These are phyloP conservation scores for Indicator maculatus DNA, from an alignment of 2,113 vertebrate species.

Conservation along the genomic window DNA sequence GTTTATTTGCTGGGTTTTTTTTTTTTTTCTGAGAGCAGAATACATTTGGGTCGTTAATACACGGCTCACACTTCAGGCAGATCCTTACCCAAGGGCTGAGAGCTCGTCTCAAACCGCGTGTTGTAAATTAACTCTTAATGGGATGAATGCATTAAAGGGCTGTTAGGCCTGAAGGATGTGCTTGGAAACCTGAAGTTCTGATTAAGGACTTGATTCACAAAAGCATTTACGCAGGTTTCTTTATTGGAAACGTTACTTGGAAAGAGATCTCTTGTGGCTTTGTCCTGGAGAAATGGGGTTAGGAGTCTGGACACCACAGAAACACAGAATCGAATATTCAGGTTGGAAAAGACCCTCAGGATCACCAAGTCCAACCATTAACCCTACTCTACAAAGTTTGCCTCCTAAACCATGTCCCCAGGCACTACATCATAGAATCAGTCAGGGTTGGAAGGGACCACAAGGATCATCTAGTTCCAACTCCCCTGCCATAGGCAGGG, in stretches of 20 bases:
- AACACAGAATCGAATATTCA: too few species aligned
- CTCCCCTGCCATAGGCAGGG: too few species aligned
- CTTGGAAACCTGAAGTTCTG: conserved; percentile 27
- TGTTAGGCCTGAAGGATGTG: conserved; percentile 55
- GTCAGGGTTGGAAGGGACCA: too few species aligned
- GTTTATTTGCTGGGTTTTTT: background rate
- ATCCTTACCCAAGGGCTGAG: conserved; percentile 31
- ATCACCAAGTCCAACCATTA: too few species aligned
- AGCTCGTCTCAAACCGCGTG: conserved; percentile 24
- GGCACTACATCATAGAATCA: too few species aligned
- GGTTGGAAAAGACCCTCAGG: too few species aligned
- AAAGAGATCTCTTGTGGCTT: conserved; percentile 41
- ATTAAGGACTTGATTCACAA: conserved; percentile 67
- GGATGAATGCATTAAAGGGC: conserved; percentile 64
- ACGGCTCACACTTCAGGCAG: conserved; percentile 57
- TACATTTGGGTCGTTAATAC: conserved; percentile 68
- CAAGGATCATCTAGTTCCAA: too few species aligned
- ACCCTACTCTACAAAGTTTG: too few species aligned
- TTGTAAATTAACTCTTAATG: conserved; percentile 73
- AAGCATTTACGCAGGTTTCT: conserved; percentile 26
- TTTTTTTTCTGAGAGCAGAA: conserved; percentile 20
- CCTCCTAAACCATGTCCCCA: too few species aligned
- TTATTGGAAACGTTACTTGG: conserved; percentile 58
- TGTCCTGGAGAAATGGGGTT: background rate
- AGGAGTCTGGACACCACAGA: background rate